Evolutionary conservation across 2,888 invertebrate species (phyloP).

Genomic region (Synanthedon andrenaeformis): DNA sequence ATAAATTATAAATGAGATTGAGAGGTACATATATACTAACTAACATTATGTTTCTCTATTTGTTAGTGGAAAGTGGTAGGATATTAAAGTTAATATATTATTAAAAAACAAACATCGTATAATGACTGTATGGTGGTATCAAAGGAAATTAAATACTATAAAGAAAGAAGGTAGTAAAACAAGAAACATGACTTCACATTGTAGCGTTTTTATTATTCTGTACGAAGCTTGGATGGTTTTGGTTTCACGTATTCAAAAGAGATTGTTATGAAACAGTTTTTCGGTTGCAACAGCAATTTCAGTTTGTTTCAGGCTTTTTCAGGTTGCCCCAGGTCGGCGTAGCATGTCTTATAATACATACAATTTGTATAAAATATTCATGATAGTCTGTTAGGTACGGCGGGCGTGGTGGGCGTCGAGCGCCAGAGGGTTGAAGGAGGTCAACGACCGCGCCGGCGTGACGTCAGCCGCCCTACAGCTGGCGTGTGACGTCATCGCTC

Average conservation of each 20-base stretch:
- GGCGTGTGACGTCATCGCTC: constrained; percentile 48
- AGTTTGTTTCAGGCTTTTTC: constrained; percentile 5
- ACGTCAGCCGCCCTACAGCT: constrained; percentile 66
- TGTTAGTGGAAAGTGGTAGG: too few species aligned
- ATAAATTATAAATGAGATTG: too few species aligned
- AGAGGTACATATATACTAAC: too few species aligned
- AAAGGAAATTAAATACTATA: too few species aligned
- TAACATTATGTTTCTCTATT: too few species aligned
- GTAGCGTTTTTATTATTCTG: not conserved
- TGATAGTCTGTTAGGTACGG: constrained; percentile 32
- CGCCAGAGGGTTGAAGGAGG: constrained; percentile 46
- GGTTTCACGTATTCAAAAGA: constrained; percentile 1
- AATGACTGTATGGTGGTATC: too few species aligned
- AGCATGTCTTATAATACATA: constrained; percentile 32
- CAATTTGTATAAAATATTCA: constrained; percentile 46
- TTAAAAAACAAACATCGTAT: too few species aligned
- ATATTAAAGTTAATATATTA: too few species aligned
- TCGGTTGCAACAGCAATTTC: constrained; percentile 1
- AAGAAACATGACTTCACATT: too few species aligned
- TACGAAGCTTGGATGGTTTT: not conserved
- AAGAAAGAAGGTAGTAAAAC: too few species aligned
- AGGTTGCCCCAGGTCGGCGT: constrained; percentile 60
- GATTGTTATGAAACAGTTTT: not conserved
- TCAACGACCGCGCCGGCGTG: constrained; percentile 54
- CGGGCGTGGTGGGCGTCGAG: constrained; percentile 21